Percentiles rank a stretch among this genome's conserved stretches.
Conservation (phyloP, 2,113 vertebrate species). For the Odocoileus hemionus region DNA sequence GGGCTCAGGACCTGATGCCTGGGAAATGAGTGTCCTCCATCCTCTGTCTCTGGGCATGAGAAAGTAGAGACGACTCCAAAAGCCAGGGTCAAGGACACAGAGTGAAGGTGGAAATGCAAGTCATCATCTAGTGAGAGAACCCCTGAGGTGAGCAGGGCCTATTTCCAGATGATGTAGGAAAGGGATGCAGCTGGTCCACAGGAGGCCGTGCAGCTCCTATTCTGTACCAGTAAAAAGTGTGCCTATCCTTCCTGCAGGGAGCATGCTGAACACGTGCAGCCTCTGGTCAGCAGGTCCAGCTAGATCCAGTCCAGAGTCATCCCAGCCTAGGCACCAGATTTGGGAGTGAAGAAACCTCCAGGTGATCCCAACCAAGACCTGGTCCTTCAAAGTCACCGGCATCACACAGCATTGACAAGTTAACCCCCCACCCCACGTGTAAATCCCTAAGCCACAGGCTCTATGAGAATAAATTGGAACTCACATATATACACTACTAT, state of each 20-base stretch:
- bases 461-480: not conserved
- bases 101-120: not conserved
- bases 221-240: not conserved
- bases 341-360: not conserved
- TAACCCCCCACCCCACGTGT: fast-evolving
- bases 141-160: not conserved
- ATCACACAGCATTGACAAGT: not conserved
- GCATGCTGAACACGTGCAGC: not conserved
- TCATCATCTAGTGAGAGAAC: not conserved
- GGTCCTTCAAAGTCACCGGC: not conserved
- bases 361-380: not conserved
- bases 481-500: not conserved
- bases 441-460: not conserved
- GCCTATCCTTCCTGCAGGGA: not conserved
- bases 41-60: not conserved
- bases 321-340: not conserved
- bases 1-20: not conserved
- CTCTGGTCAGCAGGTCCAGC: not conserved
- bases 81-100: not conserved
- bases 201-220: not conserved
- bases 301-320: not conserved
- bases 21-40: not conserved
- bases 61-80: not conserved
- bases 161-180: not conserved
- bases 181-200: not conserved